Evolutionary conservation across 2,797 vertebrate species (phyloP).

Genomic region (Antennarius maculatus): DNA sequence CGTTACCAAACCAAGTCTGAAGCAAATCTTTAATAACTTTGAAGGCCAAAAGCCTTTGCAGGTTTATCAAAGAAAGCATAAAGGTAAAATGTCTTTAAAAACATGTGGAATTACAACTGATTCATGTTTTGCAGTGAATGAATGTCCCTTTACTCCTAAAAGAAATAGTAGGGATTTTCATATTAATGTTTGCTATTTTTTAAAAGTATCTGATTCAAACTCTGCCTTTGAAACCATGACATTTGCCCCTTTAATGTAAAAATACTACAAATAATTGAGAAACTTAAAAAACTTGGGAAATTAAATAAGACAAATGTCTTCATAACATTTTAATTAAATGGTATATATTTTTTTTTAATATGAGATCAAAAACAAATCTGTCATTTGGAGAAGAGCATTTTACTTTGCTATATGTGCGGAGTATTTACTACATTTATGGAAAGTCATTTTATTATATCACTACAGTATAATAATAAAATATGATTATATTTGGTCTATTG

Average conservation of each 20-base stretch:
- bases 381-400: conserved; percentile 28
- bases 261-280: conserved; percentile 33
- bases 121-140: conserved; percentile 52
- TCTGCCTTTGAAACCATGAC: conserved; percentile 38
- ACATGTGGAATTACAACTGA: conserved; percentile 47
- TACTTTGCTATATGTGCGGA: conserved; percentile 33
- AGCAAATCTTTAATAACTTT: conserved; percentile 62
- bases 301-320: conserved; percentile 26
- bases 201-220: conserved; percentile 24
- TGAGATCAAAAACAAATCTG: conserved; percentile 16
- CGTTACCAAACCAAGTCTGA: conserved; percentile 51
- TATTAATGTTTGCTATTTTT: conserved; percentile 7
- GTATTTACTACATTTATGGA: conserved; percentile 29
- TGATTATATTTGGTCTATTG: conserved; percentile 44
- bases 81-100: conserved; percentile 62
- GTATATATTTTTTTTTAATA: conserved; percentile 19
- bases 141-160: conserved; percentile 44
- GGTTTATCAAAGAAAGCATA: conserved; percentile 52
- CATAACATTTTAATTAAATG: conserved; percentile 40
- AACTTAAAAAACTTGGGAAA: conserved; percentile 37
- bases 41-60: conserved; percentile 40
- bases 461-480: background rate
- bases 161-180: conserved; percentile 32
- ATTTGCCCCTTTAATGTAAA: conserved; percentile 1
- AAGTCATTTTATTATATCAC: conserved; percentile 3